These are phyloP conservation scores for Diuraphis noxia DNA, from an alignment of 1,140 invertebrate species.

Conservation along the genomic window DNA sequence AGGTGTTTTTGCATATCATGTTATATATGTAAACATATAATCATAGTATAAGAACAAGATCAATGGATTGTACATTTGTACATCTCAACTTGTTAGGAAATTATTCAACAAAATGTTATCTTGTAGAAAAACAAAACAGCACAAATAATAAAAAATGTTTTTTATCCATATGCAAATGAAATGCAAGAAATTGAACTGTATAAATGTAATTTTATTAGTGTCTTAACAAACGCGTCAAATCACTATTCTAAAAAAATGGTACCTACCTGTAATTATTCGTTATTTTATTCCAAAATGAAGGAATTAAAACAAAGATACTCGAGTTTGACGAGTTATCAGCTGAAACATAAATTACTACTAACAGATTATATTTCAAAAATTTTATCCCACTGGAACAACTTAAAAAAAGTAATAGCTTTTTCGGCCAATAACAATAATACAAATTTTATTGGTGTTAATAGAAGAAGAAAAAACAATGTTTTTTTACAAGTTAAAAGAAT, in stretches of 20 bases:
- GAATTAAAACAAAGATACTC: neutral
- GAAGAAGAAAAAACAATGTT: too few species aligned
- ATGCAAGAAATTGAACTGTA: neutral
- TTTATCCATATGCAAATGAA: neutral
- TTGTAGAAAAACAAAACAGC: too few species aligned
- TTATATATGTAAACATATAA: too few species aligned
- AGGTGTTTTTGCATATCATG: too few species aligned
- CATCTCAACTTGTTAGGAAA: too few species aligned
- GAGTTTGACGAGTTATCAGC: neutral
- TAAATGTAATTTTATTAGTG: neutral
- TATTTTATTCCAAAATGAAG: conserved; percentile 6
- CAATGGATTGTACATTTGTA: too few species aligned
- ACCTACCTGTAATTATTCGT: neutral
- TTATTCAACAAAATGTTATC: too few species aligned
- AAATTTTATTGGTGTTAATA: too few species aligned
- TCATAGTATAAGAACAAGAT: too few species aligned
- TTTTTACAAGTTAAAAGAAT: too few species aligned
- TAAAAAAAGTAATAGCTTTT: conserved; percentile 5
- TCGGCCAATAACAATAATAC: too few species aligned
- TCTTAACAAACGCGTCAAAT: neutral
- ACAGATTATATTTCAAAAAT: neutral
- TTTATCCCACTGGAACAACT: neutral
- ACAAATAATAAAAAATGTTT: too few species aligned
- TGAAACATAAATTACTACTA: neutral
- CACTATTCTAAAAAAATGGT: neutral